A percentile compares a stretch with the other conserved stretches of the same genome.
phyloP scores from a whole-genome alignment of 2,113 vertebrate genomes.

The cattle (Bos taurus) region DNA sequence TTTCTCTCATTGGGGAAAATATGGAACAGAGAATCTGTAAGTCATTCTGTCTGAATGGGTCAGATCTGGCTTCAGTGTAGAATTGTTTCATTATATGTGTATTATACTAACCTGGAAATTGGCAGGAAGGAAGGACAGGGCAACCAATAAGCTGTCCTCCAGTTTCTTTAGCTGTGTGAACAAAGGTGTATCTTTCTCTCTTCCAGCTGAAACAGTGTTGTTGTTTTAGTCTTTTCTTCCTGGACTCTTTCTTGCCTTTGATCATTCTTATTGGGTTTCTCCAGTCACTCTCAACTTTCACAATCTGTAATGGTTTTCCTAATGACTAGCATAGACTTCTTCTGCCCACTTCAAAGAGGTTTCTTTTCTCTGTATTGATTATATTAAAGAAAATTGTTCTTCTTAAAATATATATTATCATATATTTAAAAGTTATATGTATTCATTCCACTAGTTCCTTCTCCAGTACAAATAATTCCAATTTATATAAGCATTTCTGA shows the following conservation, averaged over 20 bases:
- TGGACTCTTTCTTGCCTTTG: conserved; percentile 24
- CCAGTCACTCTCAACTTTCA: not conserved
- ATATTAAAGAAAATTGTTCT: not conserved
- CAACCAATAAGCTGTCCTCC: not conserved
- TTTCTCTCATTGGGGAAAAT: not conserved
- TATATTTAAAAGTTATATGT: not conserved
- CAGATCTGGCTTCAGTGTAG: not conserved
- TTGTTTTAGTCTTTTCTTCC: conserved; percentile 27
- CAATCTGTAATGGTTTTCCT: not conserved
- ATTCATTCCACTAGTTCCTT: not conserved
- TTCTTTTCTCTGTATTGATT: not conserved
- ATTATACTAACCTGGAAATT: not conserved
- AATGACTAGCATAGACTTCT: not conserved
- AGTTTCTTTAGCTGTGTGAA: not conserved
- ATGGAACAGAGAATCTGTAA: not conserved
- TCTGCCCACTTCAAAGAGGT: not conserved
- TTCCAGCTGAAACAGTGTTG: not conserved
- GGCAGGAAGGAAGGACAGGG: not conserved
- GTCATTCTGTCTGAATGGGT: not conserved
- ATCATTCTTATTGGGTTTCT: not conserved
- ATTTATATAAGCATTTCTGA: not conserved
- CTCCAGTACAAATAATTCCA: not conserved
- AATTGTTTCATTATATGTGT: not conserved
- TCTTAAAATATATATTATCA: not conserved
- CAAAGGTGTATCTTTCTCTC: not conserved